Evolutionary conservation across 1,140 invertebrate genomes (phyloP), one percentile per base, ranked within the genome.

Genomic region (Drosophila leontia): DNA sequence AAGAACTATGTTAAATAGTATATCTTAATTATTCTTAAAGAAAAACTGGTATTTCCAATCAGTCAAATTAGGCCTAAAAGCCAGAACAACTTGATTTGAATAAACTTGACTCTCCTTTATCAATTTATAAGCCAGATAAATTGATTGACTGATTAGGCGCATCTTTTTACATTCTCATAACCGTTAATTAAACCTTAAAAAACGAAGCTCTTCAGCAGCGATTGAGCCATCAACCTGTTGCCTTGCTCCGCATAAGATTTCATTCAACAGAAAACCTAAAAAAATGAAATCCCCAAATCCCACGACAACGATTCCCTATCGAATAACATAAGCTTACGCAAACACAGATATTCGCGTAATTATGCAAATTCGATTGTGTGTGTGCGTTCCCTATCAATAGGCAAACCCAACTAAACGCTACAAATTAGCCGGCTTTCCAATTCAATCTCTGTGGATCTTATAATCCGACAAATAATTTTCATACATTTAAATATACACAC

Each of bases 341-440:
- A 80, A 78, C 74, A 70, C 63, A 78, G 61, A 55, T 39, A 56
- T 82, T 87, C 84, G 75, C 79, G 83, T 75, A 86, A 87, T 80
- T 87, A 87, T 87, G 84, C 53, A 88, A 84, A 87, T 87, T 39
- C 19, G 53, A 56, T 17, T 29, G 19, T 23, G 19, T 42, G 19
- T 23, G 35, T 26, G 32, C 32, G 41, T 17, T 51, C 37, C 70
- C 47, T 67, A 60, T 68, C 45, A 58, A 67, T 56, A 56, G 64
- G 69, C 68, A 48, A 80, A 79, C 23, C 32, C 15, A 78, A 60
- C 68, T 72, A 79, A 88, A 84, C 60, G 69, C 58, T 84, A 90
- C 84, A 90, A 88, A 88, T 84, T 81, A 90, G 81, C 62, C 53
- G 53, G 37, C 51, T 70, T 44, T 61, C 44, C 58, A 70, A 47